These are phyloP conservation scores for Pluvianellus socialis DNA, from an alignment of 2,113 vertebrate species.

Conservation along the genomic window DNA sequence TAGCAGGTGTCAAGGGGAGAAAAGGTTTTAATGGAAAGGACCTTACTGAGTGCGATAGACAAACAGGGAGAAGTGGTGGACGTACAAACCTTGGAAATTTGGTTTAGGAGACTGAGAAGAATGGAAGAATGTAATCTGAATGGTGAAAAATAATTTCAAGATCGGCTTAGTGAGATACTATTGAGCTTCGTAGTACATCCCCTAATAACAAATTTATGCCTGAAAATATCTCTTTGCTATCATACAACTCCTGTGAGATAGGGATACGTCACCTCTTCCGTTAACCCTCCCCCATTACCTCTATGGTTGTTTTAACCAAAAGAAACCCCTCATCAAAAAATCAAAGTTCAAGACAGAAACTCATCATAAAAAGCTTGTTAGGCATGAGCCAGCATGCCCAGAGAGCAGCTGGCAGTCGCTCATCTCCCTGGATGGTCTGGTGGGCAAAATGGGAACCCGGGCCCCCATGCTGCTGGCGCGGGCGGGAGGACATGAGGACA, in stretches of 20 bases:
- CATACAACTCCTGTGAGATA: background rate
- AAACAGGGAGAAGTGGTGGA: background rate
- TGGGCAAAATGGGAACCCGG: background rate
- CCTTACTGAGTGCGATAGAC: background rate
- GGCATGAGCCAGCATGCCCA: background rate
- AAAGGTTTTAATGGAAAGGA: background rate
- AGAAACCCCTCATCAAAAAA: background rate
- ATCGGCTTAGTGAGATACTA: background rate
- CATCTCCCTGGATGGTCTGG: background rate
- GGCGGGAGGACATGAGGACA: background rate
- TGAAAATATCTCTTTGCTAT: background rate
- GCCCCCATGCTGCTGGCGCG: fast-evolving
- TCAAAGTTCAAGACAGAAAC: background rate
- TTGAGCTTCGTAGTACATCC: background rate
- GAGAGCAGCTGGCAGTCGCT: background rate
- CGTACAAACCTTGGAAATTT: background rate
- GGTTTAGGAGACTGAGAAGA: background rate
- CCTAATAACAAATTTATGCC: background rate
- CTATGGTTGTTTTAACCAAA: background rate
- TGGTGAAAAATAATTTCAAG: background rate
- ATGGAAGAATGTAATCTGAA: background rate
- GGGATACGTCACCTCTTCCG: background rate
- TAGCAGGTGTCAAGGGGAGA: background rate
- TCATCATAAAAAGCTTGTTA: background rate
- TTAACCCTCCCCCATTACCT: background rate